These are phyloP conservation scores for Tympanuchus pallidicinctus DNA, from an alignment of 2,113 vertebrate species.

Conservation along the genomic window DNA sequence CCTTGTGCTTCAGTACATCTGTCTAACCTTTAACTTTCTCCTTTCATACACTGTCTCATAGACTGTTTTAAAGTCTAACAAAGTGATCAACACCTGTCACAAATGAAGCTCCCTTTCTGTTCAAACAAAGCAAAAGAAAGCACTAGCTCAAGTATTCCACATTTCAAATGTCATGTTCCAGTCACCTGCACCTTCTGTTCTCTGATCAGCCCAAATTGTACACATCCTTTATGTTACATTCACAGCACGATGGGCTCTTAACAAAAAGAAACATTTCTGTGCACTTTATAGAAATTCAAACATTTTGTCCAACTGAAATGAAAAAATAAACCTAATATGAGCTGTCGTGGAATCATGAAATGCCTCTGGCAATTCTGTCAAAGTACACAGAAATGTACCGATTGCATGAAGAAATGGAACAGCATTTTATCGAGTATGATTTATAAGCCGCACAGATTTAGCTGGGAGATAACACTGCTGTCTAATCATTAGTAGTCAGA, in stretches of 20 bases:
- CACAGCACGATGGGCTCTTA: not conserved
- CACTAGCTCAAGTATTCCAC: not conserved
- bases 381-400: slow-evolving; percentile 59
- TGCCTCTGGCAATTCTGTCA: slow-evolving; percentile 69
- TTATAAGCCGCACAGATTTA: slow-evolving; percentile 84
- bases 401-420: slow-evolving; percentile 80
- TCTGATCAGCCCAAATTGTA: not conserved
- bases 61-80: not conserved
- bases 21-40: not conserved
- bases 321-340: slow-evolving; percentile 77
- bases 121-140: not conserved
- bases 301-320: slow-evolving; percentile 68
- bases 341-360: slow-evolving; percentile 70
- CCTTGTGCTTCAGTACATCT: not conserved
- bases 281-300: slow-evolving; percentile 40
- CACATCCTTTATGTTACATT: not conserved
- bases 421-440: slow-evolving; percentile 82
- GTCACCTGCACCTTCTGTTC: not conserved
- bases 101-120: not conserved
- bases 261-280: slow-evolving; percentile 12
- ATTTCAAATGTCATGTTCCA: not conserved
- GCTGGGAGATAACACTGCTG: slow-evolving; percentile 82
- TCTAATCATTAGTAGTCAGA: slow-evolving; percentile 86
- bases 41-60: not conserved
- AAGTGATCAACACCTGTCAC: not conserved